Evolutionary conservation across 2,113 vertebrate species (phyloP).

Genomic region (Seriola quinqueradiata): DNA sequence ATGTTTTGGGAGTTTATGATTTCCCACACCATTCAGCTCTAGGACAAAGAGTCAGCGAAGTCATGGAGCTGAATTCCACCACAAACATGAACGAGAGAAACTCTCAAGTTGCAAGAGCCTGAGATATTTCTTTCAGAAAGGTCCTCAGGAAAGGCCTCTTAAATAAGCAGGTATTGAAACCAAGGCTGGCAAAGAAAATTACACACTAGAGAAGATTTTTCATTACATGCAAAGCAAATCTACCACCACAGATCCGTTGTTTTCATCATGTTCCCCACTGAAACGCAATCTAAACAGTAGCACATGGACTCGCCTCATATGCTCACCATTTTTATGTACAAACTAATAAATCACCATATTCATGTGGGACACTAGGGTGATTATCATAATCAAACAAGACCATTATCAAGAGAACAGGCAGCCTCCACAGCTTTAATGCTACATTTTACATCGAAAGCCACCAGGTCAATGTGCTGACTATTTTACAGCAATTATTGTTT

Average conservation of each 20-base stretch:
- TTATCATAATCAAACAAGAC: constrained; percentile 32
- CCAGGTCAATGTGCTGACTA: neutral
- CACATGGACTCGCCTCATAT: neutral
- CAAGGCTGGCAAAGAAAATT: constrained; percentile 14
- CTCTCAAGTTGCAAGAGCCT: neutral
- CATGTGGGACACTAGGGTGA: constrained; percentile 13
- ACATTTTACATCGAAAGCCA: constrained; percentile 1
- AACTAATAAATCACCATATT: neutral
- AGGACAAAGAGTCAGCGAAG: neutral
- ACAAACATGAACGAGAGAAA: neutral
- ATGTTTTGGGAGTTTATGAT: neutral
- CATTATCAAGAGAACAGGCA: constrained; percentile 1
- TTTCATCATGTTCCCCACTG: constrained; percentile 17
- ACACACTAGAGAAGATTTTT: constrained; percentile 22
- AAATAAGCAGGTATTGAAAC: constrained; percentile 44
- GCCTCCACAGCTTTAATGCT: constrained; percentile 1
- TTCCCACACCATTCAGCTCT: neutral
- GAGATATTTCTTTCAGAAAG: constrained; percentile 1
- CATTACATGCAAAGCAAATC: constrained; percentile 27
- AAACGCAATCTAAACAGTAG: constrained; percentile 13
- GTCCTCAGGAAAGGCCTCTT: constrained; percentile 12
- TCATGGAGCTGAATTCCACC: neutral
- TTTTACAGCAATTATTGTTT: neutral
- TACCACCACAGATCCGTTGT: constrained; percentile 21
- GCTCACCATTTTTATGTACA: neutral